Conservation (phyloP, 2,797 vertebrate genomes). For the Zenarchopterus dispar region DNA sequence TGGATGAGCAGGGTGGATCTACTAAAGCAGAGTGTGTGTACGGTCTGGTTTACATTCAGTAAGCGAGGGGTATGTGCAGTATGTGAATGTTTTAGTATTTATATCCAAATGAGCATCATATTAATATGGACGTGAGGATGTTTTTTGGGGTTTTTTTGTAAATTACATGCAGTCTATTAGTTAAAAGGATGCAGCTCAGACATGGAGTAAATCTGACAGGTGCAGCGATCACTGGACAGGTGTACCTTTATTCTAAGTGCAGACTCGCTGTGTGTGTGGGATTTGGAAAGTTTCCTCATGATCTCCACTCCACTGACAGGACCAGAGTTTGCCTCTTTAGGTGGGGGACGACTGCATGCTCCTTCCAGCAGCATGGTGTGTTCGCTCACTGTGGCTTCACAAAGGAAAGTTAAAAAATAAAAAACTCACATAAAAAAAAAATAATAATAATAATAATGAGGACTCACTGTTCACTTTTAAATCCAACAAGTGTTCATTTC, state of each 20-base stretch:
- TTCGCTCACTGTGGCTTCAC: conserved; percentile 95
- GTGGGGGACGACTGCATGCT: conserved; percentile 87
- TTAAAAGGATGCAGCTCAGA: too few species aligned
- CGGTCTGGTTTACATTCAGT: too few species aligned
- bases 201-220: background rate
- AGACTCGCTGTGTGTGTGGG: conserved; percentile 93
- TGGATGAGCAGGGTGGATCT: too few species aligned
- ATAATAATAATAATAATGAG: conserved; percentile 15
- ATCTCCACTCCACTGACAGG: conserved; percentile 96
- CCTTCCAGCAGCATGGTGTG: conserved; percentile 97
- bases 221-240: background rate
- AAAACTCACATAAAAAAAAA: background rate
- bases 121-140: too few species aligned
- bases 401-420: conserved; percentile 50
- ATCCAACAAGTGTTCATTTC: background rate
- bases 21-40: too few species aligned
- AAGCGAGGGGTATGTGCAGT: too few species aligned
- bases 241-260: conserved; percentile 95
- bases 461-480: background rate
- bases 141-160: too few species aligned
- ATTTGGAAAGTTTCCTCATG: conserved; percentile 98
- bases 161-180: too few species aligned
- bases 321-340: conserved; percentile 87
- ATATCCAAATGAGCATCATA: too few species aligned
- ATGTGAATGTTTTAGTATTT: too few species aligned